Base-by-base conservation (phyloP, 1,140 invertebrate genomes). In the Choristoneura fumiferana region DNA sequence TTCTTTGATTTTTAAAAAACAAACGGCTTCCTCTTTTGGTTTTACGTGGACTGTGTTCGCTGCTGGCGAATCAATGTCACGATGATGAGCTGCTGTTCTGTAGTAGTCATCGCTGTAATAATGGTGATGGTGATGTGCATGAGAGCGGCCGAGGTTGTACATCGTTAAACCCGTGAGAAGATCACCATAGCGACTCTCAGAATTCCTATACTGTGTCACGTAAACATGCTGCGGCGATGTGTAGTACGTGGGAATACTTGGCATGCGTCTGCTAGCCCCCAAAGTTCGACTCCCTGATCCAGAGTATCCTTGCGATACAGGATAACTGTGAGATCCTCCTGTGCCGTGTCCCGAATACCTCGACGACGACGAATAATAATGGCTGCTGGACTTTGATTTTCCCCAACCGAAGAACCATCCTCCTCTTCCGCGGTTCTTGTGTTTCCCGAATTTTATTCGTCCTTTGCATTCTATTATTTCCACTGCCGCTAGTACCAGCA, bases 111-210 rank as follows among this genome's bases (percentile, higher is more conserved):
- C 53, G 6, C 22, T 29, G 53, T 54, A 29, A 37, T 54, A 54
- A 33, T 54, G 33, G 5, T 54, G 35, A 13, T 54, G 33, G 34
- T 54, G 12, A 18, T 12, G 8, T 9, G 18, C 33, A 33, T 54
- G 53, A n/a, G 53, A 35, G 4, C 53, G 53, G 12, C 53, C 52
- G 13, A 54, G 17, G 34, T 54, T 54, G 52, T 54, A 54, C 34
- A 54, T 35, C 0, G 52, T 54, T n/a, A 54, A 33, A 1, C 52
- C 52, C 3, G 52, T 54, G n/a, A 54, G 33, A 15, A 54, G 52
- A 36, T 54, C 33, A 29, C 52, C 33, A 15, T 54, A 54, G 3
- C 18, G 52, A 10, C 52, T 54, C 1, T 36, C 22, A 15, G 52
- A 14, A 34, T 54, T 12, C 10, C 52, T 10, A 36, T 54, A 54